These are phyloP conservation scores for Cosmopolites sordidus DNA, from an alignment of 2,888 invertebrate genomes.

Conservation along the genomic window DNA sequence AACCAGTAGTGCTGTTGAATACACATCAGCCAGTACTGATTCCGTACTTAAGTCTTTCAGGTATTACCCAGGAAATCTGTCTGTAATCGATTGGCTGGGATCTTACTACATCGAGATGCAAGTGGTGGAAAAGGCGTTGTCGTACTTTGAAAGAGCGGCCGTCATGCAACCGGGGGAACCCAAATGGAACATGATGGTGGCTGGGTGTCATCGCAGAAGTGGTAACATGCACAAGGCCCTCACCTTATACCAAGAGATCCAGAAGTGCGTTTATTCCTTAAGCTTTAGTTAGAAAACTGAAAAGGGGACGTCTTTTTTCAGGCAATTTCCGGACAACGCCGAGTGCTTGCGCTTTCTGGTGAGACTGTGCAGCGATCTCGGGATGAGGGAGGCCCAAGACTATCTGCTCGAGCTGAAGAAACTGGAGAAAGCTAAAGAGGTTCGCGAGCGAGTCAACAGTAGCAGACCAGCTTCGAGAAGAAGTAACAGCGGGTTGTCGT, in stretches of 20 bases:
- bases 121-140: conserved; percentile 80
- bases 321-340: conserved; percentile 87
- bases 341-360: conserved; percentile 88
- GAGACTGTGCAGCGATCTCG: conserved; percentile 84
- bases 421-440: conserved; percentile 53
- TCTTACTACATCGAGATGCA: conserved; percentile 86
- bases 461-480: conserved; percentile 55
- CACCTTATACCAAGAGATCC: conserved; percentile 77
- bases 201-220: conserved; percentile 76
- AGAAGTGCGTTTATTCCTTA: conserved; percentile 47
- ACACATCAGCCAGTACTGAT: too few species aligned
- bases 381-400: conserved; percentile 81
- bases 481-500: conserved; percentile 55
- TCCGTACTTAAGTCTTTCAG: conserved; percentile 65
- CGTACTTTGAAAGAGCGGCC: conserved; percentile 77
- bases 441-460: conserved; percentile 56
- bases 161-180: conserved; percentile 73
- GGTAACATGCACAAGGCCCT: conserved; percentile 68
- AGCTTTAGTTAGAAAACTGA: too few species aligned
- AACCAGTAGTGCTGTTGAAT: too few species aligned
- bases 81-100: conserved; percentile 84
- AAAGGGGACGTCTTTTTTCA: neutral
- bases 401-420: conserved; percentile 83
- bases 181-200: conserved; percentile 81
- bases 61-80: conserved; percentile 66